These are phyloP conservation scores for Proteles cristata DNA, from an alignment of 2,113 vertebrate species.

Conservation along the genomic window DNA sequence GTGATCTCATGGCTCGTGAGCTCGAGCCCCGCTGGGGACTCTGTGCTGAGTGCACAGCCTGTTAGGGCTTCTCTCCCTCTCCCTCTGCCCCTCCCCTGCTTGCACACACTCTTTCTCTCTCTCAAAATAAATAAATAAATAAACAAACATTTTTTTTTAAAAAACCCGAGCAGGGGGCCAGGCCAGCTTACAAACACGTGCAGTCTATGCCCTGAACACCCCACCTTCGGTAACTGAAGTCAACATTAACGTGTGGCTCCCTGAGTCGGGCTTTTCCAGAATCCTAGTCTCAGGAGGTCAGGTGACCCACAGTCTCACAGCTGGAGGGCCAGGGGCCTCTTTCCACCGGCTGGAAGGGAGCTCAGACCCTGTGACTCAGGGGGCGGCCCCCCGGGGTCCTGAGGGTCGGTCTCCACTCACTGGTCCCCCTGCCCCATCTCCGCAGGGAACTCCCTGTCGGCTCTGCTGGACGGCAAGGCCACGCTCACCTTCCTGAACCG, in stretches of 20 bases:
- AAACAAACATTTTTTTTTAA: too few species aligned
- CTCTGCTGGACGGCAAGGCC: slow-evolving; percentile 95
- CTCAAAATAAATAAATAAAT: too few species aligned
- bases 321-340: not conserved
- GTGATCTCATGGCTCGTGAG: too few species aligned
- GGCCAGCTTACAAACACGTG: not conserved
- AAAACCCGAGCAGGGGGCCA: not conserved
- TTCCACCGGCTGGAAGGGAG: not conserved
- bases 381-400: fast-evolving
- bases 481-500: slow-evolving; percentile 91
- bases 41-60: too few species aligned
- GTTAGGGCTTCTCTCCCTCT: too few species aligned
- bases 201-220: too few species aligned
- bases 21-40: too few species aligned
- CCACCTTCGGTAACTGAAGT: not conserved
- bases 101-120: too few species aligned
- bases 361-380: not conserved
- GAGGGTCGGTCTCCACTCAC: fast-evolving
- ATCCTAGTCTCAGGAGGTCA: not conserved
- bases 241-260: fast-evolving
- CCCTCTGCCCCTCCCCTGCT: too few species aligned
- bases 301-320: not conserved
- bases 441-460: slow-evolving; percentile 96
- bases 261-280: not conserved
- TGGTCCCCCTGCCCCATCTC: not conserved